Base-by-base conservation (phyloP, 2,888 invertebrate genomes). In the Sinodicranocentrus sp. region DNA sequence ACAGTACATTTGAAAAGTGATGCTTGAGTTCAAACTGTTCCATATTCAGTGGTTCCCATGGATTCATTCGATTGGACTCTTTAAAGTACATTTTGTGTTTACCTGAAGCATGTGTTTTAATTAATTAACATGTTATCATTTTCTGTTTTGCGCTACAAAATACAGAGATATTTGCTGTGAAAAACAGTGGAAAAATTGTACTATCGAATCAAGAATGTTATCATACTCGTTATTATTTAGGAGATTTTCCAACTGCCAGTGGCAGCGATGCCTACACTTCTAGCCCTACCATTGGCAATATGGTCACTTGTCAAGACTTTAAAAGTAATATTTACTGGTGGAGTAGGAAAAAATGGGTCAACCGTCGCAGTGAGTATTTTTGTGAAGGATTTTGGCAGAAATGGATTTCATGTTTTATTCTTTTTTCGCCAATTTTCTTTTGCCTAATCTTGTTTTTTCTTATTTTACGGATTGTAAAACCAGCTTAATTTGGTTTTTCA, bases 341-440 rank as follows among this genome's bases (percentile, higher is more conserved):
- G 98, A 90, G 94, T 95, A 91, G 98, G 98, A 91, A 98, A 97
- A 92, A 98, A 98, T 92, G 98, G 97, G 91, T 98, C 98, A 88
- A 96, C 98, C 89, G 95, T 98, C 91, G 98, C 98, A 91, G 98
- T 97, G 94, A 95, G 95, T 92, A 85, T 52, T 72, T 72, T 63
- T 52, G 19, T 48, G 61, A 59, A 25, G 48, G 48, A 48, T 43
- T 59, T 63, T 75, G 48, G 1, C 1, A 21, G 59, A 59, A 44
- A 25, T 39, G 15, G 8, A 17, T 70, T 13, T 39, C 15, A 59
- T 61, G 39, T 28, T 25, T 59, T 10, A 43, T 43, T 13, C 6
- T 72, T 72, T 19, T 25, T 15, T 72, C 59, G 72, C 57, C 21
- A 25, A 10, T 73, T 82, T 43, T 68, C 28, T 25, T 57, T 70